Evolutionary conservation across 2,113 vertebrate genomes (phyloP).

Genomic region (Sphyrna mokarran): DNA sequence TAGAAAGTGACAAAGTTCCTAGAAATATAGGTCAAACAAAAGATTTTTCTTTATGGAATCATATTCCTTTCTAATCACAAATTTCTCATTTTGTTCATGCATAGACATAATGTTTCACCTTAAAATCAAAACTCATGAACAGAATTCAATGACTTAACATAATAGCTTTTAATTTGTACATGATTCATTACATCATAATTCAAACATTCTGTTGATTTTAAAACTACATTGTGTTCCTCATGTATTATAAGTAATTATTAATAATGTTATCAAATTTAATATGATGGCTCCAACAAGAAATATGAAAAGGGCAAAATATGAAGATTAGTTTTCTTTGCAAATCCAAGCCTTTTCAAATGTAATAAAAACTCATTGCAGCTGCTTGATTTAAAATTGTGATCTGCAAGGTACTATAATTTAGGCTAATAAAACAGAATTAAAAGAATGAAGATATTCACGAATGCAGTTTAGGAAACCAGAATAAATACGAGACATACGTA

Average conservation of each 20-base stretch:
- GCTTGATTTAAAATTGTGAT: not conserved
- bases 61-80: not conserved
- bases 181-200: not conserved
- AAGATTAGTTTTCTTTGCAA: not conserved
- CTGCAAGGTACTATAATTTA: not conserved
- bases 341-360: not conserved
- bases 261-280: not conserved
- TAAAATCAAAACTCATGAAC: not conserved
- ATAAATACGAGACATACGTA: rapidly evolving
- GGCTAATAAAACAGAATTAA: not conserved
- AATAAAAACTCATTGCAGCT: not conserved
- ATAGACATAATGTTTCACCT: not conserved
- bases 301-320: not conserved
- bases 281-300: not conserved
- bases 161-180: not conserved
- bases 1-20: not conserved
- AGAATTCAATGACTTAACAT: not conserved
- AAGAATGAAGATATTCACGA: not conserved
- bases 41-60: no score
- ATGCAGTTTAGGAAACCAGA: rapidly evolving
- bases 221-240: not conserved
- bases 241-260: not conserved
- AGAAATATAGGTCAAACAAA: not conserved
- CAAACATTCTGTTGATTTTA: not conserved
- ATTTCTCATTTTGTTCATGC: not conserved